Conservation (phyloP, 2,888 invertebrate species). For the Heliconius charithonia region DNA sequence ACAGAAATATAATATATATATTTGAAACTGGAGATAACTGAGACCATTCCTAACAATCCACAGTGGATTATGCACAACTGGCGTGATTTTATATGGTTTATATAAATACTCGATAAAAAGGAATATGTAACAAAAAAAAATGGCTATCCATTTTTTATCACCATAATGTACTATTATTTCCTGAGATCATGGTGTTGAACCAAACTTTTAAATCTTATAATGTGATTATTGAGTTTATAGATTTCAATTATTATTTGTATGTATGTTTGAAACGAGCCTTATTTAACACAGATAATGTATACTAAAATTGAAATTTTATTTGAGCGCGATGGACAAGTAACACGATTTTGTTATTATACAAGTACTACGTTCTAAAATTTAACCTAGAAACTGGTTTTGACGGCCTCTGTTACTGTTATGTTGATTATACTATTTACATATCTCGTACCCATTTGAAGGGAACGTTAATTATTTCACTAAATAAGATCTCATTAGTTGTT, state of each 20-base stretch:
- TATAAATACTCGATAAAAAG: background rate
- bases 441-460: background rate
- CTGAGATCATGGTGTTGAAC: background rate
- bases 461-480: constrained; percentile 11
- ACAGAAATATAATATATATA: background rate
- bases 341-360: constrained; percentile 10
- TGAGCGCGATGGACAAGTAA: background rate
- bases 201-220: background rate
- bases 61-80: background rate
- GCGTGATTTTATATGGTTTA: background rate
- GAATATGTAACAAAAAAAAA: too few species aligned
- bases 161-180: too few species aligned
- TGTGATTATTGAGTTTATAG: background rate
- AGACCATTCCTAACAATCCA: background rate
- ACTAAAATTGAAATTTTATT: background rate
- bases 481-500: background rate
- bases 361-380: constrained; percentile 22
- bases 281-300: background rate
- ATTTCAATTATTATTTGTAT: background rate
- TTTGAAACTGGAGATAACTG: background rate
- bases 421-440: constrained; percentile 14
- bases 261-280: background rate
- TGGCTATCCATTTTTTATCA: too few species aligned
- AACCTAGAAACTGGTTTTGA: constrained; percentile 27
- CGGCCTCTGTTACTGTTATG: constrained; percentile 24